Evolutionary conservation across 1,140 invertebrate species (phyloP), one percentile per base, ranked within the genome.

Genomic region (Anoplophora glabripennis): DNA sequence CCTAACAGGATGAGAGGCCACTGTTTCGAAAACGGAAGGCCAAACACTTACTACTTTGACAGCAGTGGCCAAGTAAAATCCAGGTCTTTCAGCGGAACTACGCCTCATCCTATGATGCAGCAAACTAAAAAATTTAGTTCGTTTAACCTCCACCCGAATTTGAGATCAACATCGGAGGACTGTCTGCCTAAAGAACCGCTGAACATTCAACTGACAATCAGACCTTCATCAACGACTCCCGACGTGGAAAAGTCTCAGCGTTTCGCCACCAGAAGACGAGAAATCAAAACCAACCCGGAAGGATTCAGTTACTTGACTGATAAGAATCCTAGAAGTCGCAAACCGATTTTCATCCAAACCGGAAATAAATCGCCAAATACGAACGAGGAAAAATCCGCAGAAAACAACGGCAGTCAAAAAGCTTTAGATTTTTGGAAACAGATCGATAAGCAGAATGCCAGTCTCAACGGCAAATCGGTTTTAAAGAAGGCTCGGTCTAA

Each of bases 231-330:
- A 42, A 78, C 81, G n/a, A 81, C 80, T 18, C 78, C 79, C 53
- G 82, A 79, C 73, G 69, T 46, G 11, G 66, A 46, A 18, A 2
- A 69, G 66, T 34, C 73, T 73, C 7, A 73, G 72, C 11, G 61
- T 37, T 52, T 21, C 28, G 1, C 57, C 64, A 1, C 69, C 72
- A 52, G 53, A 56, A 49, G 57, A 12, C 40, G 48, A 7, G 59
- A 69, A 37, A 37, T 40, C 11, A 57, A 61, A 28, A 53, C 61
- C 66, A 51, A 17, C 18, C 41, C 53, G n/a, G 63, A 65, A 38
- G 53, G 83, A 56, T 85, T 81, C 66, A 77, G 85, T 58, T 87
- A 87, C 68, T 81, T 84, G 56, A 82, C 85, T 3, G 86, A 87
- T 74, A 82, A 84, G 58, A 82, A 81, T 59, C 84, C 85, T 3